Evolutionary conservation across 2,797 vertebrate species (phyloP).

Genomic region (Peromyscus nudipes): DNA sequence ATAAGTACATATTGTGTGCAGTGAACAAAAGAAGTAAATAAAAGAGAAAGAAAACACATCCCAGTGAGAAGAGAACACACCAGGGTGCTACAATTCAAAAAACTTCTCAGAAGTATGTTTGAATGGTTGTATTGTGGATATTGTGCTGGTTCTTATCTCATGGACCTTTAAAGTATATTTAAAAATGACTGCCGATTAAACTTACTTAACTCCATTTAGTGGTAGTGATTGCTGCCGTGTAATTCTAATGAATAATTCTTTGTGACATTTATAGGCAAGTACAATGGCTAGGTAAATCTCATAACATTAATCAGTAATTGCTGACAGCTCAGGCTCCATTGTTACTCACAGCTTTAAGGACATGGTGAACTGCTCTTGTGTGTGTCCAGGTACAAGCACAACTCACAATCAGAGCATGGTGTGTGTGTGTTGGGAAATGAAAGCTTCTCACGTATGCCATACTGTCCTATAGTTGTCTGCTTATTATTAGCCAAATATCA

Average conservation of each 20-base stretch:
- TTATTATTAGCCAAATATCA: neutral
- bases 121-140: neutral
- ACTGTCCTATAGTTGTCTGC: neutral
- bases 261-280: slow-evolving; percentile 53
- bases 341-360: neutral
- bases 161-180: slow-evolving; percentile 30
- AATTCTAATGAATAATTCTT: slow-evolving; percentile 45
- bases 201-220: slow-evolving; percentile 39
- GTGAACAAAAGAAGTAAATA: neutral
- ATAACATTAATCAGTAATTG: slow-evolving; percentile 1
- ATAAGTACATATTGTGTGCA: neutral
- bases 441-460: neutral
- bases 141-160: slow-evolving; percentile 24
- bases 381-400: neutral
- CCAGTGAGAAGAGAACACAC: neutral
- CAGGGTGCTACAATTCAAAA: neutral
- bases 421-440: no score
- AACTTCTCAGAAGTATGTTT: neutral
- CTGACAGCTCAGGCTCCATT: neutral
- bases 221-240: neutral
- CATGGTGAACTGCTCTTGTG: neutral
- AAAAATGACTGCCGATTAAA: slow-evolving; percentile 18
- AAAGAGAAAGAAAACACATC: slow-evolving; percentile 10
- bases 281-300: neutral
- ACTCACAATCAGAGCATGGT: neutral